These are phyloP conservation scores for Pararge aegeria DNA, from an alignment of 1,140 invertebrate genomes.

Conservation along the genomic window DNA sequence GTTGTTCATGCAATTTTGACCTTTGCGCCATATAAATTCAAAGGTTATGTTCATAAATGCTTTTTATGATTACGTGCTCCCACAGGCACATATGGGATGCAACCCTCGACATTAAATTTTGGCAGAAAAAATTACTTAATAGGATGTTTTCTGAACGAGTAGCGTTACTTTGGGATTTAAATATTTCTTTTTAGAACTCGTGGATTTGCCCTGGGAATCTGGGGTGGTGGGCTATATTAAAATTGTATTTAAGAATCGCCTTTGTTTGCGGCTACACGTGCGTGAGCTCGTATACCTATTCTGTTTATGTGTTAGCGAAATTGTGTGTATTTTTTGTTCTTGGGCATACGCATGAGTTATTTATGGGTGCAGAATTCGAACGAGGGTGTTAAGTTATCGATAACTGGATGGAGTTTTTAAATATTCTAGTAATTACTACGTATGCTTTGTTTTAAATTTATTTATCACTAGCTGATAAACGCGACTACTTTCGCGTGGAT, in stretches of 20 bases:
- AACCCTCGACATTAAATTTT: conserved; percentile 69
- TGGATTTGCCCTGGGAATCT: conserved; percentile 30
- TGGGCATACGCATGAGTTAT: background rate
- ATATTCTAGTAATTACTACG: conserved; percentile 10
- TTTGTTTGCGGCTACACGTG: conserved; percentile 25
- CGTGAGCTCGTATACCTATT: too few species aligned
- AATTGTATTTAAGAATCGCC: conserved; percentile 27
- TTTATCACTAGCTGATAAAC: too few species aligned
- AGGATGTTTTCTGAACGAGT: conserved; percentile 73
- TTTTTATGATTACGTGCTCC: conserved; percentile 31
- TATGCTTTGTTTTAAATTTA: too few species aligned
- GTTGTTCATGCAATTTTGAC: conserved; percentile 23
- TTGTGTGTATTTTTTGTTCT: background rate
- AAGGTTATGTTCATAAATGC: conserved; percentile 28
- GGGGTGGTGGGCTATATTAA: conserved; percentile 21
- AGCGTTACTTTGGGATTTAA: conserved; percentile 36
- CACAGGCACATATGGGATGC: conserved; percentile 67
- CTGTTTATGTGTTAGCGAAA: background rate
- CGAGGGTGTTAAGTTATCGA: too few species aligned
- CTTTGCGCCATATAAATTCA: conserved; percentile 13
- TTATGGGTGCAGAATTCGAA: background rate
- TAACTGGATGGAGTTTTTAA: too few species aligned
- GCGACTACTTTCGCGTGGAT: too few species aligned
- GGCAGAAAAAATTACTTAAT: conserved; percentile 75
- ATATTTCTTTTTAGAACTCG: conserved; percentile 25